These are phyloP conservation scores for Oenanthe melanoleuca DNA, from an alignment of 2,113 vertebrate genomes.

Conservation along the genomic window DNA sequence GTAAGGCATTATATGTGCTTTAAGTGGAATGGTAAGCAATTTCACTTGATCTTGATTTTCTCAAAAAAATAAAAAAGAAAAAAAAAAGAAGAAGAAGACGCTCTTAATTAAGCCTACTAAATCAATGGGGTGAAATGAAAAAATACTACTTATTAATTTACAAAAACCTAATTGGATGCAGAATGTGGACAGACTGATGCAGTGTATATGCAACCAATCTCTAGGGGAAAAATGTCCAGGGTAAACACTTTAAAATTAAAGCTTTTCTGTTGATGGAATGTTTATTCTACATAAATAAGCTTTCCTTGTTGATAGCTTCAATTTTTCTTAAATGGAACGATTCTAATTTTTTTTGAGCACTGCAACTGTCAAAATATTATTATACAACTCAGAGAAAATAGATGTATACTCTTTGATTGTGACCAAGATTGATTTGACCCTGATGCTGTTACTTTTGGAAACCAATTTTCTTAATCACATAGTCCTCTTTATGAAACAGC, in stretches of 20 bases:
- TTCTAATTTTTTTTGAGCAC: slow-evolving; percentile 33
- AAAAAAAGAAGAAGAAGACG: neutral
- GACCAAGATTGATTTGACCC: slow-evolving; percentile 67
- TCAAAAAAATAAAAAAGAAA: neutral
- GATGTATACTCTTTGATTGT: slow-evolving; percentile 40
- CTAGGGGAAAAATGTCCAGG: neutral
- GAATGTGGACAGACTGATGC: neutral
- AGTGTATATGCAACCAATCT: neutral
- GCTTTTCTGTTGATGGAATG: slow-evolving; percentile 37
- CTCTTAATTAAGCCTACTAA: slow-evolving; percentile 37
- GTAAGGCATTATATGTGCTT: neutral
- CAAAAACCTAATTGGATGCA: slow-evolving; percentile 5
- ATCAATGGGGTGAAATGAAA: neutral
- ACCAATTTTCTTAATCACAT: slow-evolving; percentile 54
- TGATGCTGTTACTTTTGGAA: slow-evolving; percentile 50
- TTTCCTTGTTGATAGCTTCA: neutral
- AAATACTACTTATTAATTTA: slow-evolving; percentile 12
- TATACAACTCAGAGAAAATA: slow-evolving; percentile 42
- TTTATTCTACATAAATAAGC: slow-evolving; percentile 50
- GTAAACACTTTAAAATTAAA: slow-evolving; percentile 45
- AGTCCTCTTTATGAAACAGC: slow-evolving; percentile 54
- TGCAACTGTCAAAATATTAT: slow-evolving; percentile 65
- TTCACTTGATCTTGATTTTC: neutral
- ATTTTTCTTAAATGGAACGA: slow-evolving; percentile 57
- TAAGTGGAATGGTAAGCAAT: neutral